Conservation (phyloP, 2,797 vertebrate species). For the Sebastes paucispinis region DNA sequence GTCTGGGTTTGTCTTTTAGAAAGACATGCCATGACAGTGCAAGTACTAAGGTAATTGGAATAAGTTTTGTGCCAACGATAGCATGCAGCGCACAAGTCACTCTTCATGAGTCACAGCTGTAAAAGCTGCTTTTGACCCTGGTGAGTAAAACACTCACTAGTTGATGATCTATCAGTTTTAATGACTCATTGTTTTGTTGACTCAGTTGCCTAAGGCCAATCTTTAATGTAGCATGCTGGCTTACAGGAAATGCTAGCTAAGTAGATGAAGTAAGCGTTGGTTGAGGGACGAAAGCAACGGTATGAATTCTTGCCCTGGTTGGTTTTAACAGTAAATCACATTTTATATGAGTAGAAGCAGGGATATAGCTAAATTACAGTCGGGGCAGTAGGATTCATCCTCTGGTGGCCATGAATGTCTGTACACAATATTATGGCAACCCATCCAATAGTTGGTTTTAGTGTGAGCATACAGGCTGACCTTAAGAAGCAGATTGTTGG, state of each 20-base stretch:
- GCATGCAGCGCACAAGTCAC: neutral
- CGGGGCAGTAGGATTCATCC: neutral
- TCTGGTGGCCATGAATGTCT: neutral
- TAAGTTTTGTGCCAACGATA: neutral
- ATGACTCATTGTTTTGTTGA: too few relatives aligned
- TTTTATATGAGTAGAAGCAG: neutral
- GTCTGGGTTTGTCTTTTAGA: neutral
- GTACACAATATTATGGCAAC: neutral
- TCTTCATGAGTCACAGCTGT: neutral
- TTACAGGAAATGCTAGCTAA: neutral
- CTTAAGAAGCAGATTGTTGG: neutral
- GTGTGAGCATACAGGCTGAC: neutral
- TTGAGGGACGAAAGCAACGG: neutral
- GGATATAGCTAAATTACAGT: neutral
- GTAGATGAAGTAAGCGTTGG: neutral
- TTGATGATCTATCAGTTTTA: neutral
- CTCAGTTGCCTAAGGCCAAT: neutral
- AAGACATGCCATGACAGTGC: neutral
- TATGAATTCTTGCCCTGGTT: neutral
- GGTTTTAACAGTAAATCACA: neutral
- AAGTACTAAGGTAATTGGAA: neutral
- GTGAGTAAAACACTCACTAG: neutral
- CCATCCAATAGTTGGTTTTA: neutral
- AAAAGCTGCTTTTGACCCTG: neutral
- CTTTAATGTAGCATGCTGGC: neutral